A percentile compares a stretch with the other conserved stretches of the same genome.
Evolutionary conservation across 2,113 vertebrate species (phyloP).

Genomic region (Stegastes partitus): DNA sequence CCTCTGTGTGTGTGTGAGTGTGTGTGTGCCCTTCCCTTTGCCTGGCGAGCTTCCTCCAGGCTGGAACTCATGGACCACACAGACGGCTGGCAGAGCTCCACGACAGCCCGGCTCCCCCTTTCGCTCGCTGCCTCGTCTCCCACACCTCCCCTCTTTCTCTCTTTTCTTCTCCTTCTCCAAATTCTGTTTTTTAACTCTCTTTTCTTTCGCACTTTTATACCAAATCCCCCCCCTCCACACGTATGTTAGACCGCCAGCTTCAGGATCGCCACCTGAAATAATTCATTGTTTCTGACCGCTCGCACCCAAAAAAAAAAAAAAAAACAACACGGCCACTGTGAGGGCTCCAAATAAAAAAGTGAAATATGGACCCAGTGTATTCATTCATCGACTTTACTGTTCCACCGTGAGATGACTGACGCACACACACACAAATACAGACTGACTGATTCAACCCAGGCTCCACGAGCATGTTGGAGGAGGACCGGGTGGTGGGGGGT

Average conservation of each 20-base stretch:
- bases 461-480: constrained; percentile 37
- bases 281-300: constrained; percentile 81
- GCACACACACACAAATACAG: constrained; percentile 61
- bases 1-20: constrained; percentile 40
- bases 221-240: constrained; percentile 55
- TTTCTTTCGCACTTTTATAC: constrained; percentile 21
- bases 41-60: constrained; percentile 84
- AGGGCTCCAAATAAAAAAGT: constrained; percentile 78
- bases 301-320: constrained; percentile 26
- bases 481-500: too few relatives aligned
- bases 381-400: constrained; percentile 77
- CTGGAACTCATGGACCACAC: constrained; percentile 87
- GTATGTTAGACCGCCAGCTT: constrained; percentile 58
- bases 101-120: constrained; percentile 80
- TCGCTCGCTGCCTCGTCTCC: constrained; percentile 62
- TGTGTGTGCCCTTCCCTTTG: constrained; percentile 72
- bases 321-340: constrained; percentile 74
- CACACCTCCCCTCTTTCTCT: constrained; percentile 47
- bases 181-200: constrained; percentile 1
- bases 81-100: constrained; percentile 87
- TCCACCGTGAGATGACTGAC: constrained; percentile 74
- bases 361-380: constrained; percentile 79
- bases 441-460: constrained; percentile 71
- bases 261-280: constrained; percentile 80
- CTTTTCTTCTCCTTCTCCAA: constrained; percentile 19